Evolutionary conservation across 35 echinoderm and acorn worm genomes (phyloP), one percentile per base, ranked within the genome.

Genomic region (Ptychodera flava): DNA sequence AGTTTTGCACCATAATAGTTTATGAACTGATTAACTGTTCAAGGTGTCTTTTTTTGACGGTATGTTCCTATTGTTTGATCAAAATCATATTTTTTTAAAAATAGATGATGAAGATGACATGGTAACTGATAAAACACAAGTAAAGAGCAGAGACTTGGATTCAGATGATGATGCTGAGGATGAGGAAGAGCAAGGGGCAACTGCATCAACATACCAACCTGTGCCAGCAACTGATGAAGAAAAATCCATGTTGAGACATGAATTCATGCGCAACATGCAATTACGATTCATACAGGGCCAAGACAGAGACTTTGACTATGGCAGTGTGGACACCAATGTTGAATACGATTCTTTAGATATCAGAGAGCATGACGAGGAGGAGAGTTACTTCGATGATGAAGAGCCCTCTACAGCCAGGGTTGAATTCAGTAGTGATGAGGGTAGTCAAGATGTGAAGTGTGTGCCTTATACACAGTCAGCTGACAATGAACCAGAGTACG

Each of bases 351-450:
- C 95, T 14, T 27, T 97, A 0, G 92, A 82, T 78, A 93, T 91
- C 15, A 88, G 95, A 80, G 80, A 75, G 16, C 82, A 87, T 79
- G 95, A 97, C 82, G 95, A 97, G 76, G 92, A 97, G 31, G 95
- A 97, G 85, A 93, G 86, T 28, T 97, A 97, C 78, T 97, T 97
- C 91, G 95, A 97, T 87, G 79, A 93, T 78, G 95, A 97, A 83
- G 29, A 14, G 45, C 45, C 45, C 6, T 12, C 45, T 64, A 64
- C 45, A 64, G 45, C 22, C 22, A 22, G 45, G 22, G 45, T 64
- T 64, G 45, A 64, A 12, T 6, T 22, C 6, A 64, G 45, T 64
- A 64, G 45, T 64, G 45, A 64, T 64, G 45, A 64, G 22, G 45
- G 45, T 22, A 64, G 45, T 64, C 22, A 6, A 64, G 6, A 64